Base-by-base conservation (phyloP, 23 tunicate species). In the Corella eumyota region DNA sequence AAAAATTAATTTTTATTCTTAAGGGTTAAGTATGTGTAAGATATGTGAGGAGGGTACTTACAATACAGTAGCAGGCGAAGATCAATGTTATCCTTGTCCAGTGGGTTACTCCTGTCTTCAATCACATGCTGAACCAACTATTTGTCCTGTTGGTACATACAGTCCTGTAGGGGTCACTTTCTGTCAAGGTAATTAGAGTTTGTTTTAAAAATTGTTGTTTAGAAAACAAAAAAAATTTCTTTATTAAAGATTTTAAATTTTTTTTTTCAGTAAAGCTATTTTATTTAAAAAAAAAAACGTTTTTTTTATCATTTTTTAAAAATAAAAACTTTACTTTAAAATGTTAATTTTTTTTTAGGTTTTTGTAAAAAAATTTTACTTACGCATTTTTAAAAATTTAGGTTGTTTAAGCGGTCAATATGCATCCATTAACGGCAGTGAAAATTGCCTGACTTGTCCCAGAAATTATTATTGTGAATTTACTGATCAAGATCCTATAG, bases 391-490 rank as follows among this genome's bases (percentile, higher is more conserved):
- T n/a, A n/a, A n/a, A n/a, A n/a, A n/a, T 50, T 19, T 65, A 88
- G 96, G 81, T 67, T 88, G 96, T 65, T 26, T 45, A 4, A 34
- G 21, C n/a, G 96, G 96, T 24, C 36, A 31, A 4, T 88, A 88
- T 57, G 69, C 96, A 4, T 34, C 88, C 19, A 17, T 33, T 6
- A 56, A 60, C 23, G 88, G 77, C 19, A 79, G 68, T 67, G 30
- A 72, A 7, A 36, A 24, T 24, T 88, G 96, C 50, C 55, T 50
- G 0, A 32, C 64, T 30, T 88, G 96, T 68, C 96, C 96, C 30
- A 47, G 35, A 56, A 70, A 88, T 51, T 65, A 71, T 36, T 47
- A 34, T 31, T 86, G 95, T 60, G 36, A 31, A 20, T 54, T 19
- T n/a, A 46, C 74, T 0, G 56, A 37, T 9, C n/a, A 49, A 6